phyloP scores from a whole-genome alignment of 2,888 invertebrate genomes.

The Deroplatys truncata region DNA sequence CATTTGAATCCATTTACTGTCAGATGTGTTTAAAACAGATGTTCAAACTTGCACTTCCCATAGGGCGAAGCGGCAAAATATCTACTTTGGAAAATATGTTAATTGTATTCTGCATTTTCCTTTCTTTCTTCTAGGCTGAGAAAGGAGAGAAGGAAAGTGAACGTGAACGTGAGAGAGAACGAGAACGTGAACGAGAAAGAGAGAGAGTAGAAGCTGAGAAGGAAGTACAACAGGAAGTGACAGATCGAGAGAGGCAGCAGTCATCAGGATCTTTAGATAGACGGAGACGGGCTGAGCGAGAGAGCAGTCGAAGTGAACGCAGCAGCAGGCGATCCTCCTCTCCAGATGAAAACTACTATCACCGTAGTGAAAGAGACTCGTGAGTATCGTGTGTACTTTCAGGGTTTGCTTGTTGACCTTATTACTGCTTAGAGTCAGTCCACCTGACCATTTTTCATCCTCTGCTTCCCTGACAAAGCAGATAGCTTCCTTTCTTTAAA shows the following conservation, averaged over 20 bases:
- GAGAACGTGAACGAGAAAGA: conserved; percentile 40
- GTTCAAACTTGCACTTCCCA: no score
- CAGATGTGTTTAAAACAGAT: no score
- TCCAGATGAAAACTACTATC: conserved; percentile 34
- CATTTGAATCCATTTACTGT: no score
- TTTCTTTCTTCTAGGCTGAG: conserved; percentile 34
- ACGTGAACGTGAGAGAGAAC: conserved; percentile 36
- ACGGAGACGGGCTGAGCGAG: conserved; percentile 17
- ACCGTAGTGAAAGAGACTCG: conserved; percentile 21
- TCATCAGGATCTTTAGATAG: conserved; percentile 2
- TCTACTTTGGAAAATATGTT: no score
- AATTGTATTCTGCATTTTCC: no score
- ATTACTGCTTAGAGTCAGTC: not conserved
- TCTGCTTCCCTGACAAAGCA: no score
- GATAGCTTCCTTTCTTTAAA: no score
- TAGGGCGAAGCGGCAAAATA: no score
- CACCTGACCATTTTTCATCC: no score
- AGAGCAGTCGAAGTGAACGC: conserved; percentile 19
- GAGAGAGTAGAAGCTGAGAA: conserved; percentile 20
- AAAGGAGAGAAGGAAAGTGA: conserved; percentile 42
- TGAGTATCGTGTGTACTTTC: conserved; percentile 11
- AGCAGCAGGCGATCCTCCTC: conserved; percentile 33
- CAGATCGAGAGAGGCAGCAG: conserved; percentile 27
- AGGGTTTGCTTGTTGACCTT: not conserved
- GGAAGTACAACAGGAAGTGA: conserved; percentile 3